Base-by-base conservation (phyloP, 1,140 invertebrate species). In the Lordiphosa stackelbergi region DNA sequence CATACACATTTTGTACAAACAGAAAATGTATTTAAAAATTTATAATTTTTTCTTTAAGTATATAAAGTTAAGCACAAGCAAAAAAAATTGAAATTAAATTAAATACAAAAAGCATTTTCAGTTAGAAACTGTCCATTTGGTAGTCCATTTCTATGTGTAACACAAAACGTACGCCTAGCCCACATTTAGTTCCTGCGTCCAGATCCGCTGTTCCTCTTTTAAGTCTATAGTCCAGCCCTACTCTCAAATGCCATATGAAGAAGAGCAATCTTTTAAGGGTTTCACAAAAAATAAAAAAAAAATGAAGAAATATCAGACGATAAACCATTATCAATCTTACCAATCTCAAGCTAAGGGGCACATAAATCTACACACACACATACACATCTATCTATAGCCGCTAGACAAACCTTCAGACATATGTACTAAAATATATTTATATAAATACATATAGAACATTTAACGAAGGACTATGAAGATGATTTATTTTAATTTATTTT, bases 251-350 rank as follows among this genome's bases (percentile, higher is more conserved):
- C 59, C 64, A 79, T 73, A 69, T 13, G 58, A 28, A 71, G 45
- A 53, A 77, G 38, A 65, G 64, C 73, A 69, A 72, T 73, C 73
- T 78, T 60, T 78, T 60, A 57, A 78, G 74, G 74, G 74, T 79
- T 79, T 79, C 74, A 69, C 64, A 56, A 55, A 46, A 43, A 37
- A n/a, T n/a, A n/a, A n/a, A 54, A 68, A 31, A 16, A 54, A 46
- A 49, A 45, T 63, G 41, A 45, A 51, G 59, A 46, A 47, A 57
- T 57, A 53, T 65, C 42, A 56, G 37, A 66, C 35, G 66, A 73
- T 58, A 66, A 60, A 22, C 41, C 56, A 24, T 24, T 24, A 24
- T 24, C 31, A 47, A 65, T 58, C 22, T 24, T 52, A 65, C 35
- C 62, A 59, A 66, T 60, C 62, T 41, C 52, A 61, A 52, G 52